phyloP scores from a whole-genome alignment of 2,888 invertebrate species.

The Drosophila flavopinicola region DNA sequence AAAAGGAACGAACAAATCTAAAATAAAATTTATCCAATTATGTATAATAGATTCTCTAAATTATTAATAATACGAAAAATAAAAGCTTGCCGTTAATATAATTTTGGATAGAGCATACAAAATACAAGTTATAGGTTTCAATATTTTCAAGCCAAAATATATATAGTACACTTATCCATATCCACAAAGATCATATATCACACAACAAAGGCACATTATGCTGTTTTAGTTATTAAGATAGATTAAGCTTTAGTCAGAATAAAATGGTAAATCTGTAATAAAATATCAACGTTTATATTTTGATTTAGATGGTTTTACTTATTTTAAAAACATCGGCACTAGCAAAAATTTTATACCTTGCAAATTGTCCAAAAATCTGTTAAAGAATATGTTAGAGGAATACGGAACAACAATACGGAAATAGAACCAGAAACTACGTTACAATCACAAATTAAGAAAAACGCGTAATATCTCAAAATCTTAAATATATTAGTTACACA shows the following conservation, averaged over 20 bases:
- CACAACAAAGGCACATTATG: slow-evolving; percentile 50
- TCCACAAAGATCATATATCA: neutral
- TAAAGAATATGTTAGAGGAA: too few species aligned
- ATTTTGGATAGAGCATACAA: slow-evolving; percentile 14
- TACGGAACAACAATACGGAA: too few species aligned
- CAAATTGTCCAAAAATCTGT: too few species aligned
- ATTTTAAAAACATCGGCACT: too few species aligned
- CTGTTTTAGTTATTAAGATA: neutral
- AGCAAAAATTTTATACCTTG: too few species aligned
- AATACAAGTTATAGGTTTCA: neutral
- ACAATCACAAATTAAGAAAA: too few species aligned
- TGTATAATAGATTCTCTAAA: slow-evolving; percentile 11
- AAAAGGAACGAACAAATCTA: slow-evolving; percentile 39
- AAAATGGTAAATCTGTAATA: slow-evolving; percentile 42
- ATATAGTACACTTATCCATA: slow-evolving; percentile 9
- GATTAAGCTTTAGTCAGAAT: slow-evolving; percentile 14
- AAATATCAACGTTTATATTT: neutral
- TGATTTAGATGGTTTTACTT: too few species aligned
- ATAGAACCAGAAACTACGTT: too few species aligned
- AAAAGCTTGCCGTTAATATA: slow-evolving; percentile 55
- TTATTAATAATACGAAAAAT: slow-evolving; percentile 28
- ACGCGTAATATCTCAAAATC: too few species aligned
- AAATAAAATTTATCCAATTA: slow-evolving; percentile 21
- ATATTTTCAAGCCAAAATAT: slow-evolving; percentile 29
- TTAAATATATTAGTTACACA: too few species aligned